Evolutionary conservation across 2,113 vertebrate species (phyloP), one percentile per base, ranked within the genome.

Genomic region (Hypocryptadius cinnamomeus): DNA sequence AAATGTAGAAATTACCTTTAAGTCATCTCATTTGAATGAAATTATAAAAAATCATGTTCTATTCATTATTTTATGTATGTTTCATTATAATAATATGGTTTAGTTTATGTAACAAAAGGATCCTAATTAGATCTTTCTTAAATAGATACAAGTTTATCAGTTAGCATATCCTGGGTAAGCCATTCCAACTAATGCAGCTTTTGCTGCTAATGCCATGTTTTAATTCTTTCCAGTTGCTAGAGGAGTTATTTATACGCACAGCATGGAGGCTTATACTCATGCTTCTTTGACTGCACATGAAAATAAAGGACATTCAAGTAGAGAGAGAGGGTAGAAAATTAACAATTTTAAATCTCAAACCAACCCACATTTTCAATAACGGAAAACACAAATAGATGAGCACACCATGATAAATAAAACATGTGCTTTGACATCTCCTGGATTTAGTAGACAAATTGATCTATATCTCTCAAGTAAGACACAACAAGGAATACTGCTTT

Each of bases 201-300:
- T 91, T 61, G 42, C 63, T 6, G 12, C 37, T 95, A 94, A 93
- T 89, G 69, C 57, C 5, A 6, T 79, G 74, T 80, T 94, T 95
- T 92, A 95, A 94, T 94, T 96, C 91, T 86, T 93, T 80, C 80
- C 79, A 74, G 53, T 91, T 95, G 83, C 91, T 79, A 57, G 50
- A 92, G 60, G 71, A 96, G 71, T 94, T 95, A 95, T 90, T 95
- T 93, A 95, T 73, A 85, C 1, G 3, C 93, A 93, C 95, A 96
- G 95, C 94, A 94, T 95, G 94, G 69, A 94, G 78, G 91, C 83
- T 94, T 80, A 95, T 45, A 87, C 48, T 89, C 82, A 80, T 66
- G 89, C 68, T 89, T 94, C 87, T 96, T 89, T 91, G 93, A 89
- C 59, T 94, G 93, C 92, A 94, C 92, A 96, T 65, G 78, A 94